Conservation (phyloP, 2,113 vertebrate genomes). For the Malurus melanocephalus region DNA sequence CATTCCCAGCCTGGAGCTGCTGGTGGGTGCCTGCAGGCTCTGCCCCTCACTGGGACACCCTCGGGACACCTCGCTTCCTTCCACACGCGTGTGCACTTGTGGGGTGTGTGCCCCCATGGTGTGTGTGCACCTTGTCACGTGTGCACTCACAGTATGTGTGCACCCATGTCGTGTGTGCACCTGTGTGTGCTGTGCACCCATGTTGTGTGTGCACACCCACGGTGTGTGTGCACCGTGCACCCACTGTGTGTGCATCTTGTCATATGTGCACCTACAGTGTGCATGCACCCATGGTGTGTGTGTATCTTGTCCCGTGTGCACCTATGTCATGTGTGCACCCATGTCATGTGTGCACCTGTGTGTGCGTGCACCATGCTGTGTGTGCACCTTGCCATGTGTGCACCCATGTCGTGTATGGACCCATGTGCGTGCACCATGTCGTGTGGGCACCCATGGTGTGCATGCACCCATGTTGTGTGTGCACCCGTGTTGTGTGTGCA, state of each 20-base stretch:
- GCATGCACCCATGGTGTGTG: not conserved
- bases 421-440: too few relatives aligned
- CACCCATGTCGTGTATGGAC: not conserved
- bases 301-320: not conserved
- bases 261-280: not conserved
- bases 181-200: not conserved
- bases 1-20: not conserved
- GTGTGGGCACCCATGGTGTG: not conserved
- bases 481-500: not conserved
- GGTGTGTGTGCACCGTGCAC: not conserved
- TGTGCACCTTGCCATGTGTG: too few relatives aligned
- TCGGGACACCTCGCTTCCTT: not conserved
- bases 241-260: not conserved
- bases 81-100: fast-evolving
- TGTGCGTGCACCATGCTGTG: not conserved
- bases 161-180: not conserved
- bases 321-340: not conserved
- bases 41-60: not conserved
- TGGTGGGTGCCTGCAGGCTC: fast-evolving
- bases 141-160: not conserved
- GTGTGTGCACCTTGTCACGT: not conserved
- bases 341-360: not conserved
- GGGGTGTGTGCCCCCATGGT: not conserved
- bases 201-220: not conserved
- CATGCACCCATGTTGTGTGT: not conserved